phyloP scores from a whole-genome alignment of 2,113 vertebrate genomes.

The Myotis davidii region DNA sequence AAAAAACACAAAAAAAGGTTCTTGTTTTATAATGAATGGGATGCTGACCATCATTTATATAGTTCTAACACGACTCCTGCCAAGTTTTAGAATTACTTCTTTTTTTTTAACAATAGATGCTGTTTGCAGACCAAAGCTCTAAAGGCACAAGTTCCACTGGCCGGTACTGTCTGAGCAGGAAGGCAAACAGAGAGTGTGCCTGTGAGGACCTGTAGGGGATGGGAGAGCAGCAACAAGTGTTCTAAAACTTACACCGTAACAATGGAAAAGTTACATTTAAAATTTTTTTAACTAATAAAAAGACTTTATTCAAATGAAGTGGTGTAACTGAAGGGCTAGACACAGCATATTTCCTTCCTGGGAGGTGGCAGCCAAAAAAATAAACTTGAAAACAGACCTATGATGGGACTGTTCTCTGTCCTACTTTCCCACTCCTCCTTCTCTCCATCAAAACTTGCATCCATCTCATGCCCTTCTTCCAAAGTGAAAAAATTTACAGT shows the following conservation, averaged over 20 bases:
- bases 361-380: not conserved
- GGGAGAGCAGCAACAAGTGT: not conserved
- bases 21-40: not conserved
- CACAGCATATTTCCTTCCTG: not conserved
- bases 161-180: not conserved
- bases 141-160: fast-evolving
- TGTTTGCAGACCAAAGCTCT: not conserved
- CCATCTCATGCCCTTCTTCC: not conserved
- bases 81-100: not conserved
- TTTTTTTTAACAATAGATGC: not conserved
- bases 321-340: not conserved
- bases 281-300: not conserved
- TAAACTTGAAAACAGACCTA: not conserved
- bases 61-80: not conserved
- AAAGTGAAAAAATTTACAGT: not conserved
- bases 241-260: not conserved
- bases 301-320: not conserved
- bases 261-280: not conserved
- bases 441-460: not conserved
- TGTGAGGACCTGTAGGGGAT: not conserved
- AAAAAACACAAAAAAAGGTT: not conserved
- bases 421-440: not conserved
- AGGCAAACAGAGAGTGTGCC: not conserved
- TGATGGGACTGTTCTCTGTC: fast-evolving
- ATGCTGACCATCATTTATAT: not conserved